phyloP scores from a whole-genome alignment of 1,140 invertebrate species.

The Bombus fervidus region DNA sequence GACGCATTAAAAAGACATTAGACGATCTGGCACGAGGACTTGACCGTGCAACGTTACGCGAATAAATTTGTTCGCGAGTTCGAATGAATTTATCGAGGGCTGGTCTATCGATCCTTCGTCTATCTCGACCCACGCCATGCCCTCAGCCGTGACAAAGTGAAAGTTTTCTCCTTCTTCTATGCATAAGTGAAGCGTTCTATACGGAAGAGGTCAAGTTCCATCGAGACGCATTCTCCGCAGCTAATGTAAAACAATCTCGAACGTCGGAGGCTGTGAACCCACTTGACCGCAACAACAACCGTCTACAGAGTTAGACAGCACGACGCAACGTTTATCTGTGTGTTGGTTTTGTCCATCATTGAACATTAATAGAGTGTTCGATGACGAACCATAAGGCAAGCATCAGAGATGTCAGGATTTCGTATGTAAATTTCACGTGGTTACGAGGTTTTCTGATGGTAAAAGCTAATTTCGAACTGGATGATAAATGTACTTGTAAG shows the following conservation, averaged over 20 bases:
- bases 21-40: not conserved
- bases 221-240: slow-evolving; percentile 14
- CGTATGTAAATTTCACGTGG: not conserved
- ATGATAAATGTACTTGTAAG: not conserved
- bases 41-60: not conserved
- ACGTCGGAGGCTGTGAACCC: slow-evolving; percentile 24
- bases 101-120: slow-evolving; percentile 17
- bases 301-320: not conserved
- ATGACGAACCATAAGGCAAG: not conserved
- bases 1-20: slow-evolving; percentile 50
- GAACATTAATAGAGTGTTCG: not conserved
- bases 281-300: slow-evolving; percentile 12
- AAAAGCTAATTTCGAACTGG: not conserved
- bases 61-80: slow-evolving; percentile 24
- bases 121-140: too few species aligned
- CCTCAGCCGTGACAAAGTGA: not conserved
- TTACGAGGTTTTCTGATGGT: not conserved
- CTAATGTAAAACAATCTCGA: slow-evolving; percentile 35
- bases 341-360: too few species aligned
- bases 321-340: not conserved
- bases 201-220: not conserved
- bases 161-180: slow-evolving; percentile 37
- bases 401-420: not conserved
- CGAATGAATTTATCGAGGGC: slow-evolving; percentile 32
- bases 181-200: slow-evolving; percentile 15